Conservation (phyloP, 2,888 invertebrate species). For the Tineola bisselliella region DNA sequence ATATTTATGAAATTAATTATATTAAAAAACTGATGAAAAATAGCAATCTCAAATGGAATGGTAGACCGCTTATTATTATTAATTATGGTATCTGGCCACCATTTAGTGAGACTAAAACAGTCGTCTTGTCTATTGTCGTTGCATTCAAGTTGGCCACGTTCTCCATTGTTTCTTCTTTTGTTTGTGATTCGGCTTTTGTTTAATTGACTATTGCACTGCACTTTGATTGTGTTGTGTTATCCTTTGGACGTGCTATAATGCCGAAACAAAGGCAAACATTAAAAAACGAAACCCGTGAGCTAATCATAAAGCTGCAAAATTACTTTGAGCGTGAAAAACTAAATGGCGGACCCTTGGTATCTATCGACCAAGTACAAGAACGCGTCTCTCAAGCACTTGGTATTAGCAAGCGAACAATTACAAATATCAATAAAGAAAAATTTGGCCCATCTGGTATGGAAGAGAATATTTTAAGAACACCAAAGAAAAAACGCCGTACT, state of each 20-base stretch:
- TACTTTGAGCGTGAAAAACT: conserved; percentile 19
- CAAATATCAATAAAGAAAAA: conserved; percentile 18
- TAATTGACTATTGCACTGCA: too few relatives aligned
- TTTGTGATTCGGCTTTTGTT: too few relatives aligned
- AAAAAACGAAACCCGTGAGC: conserved; percentile 16
- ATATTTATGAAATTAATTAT: too few relatives aligned
- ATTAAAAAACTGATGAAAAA: too few relatives aligned
- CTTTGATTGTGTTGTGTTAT: too few relatives aligned
- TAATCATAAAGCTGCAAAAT: conserved; percentile 18
- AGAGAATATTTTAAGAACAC: conserved; percentile 14
- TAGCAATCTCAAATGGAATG: too few relatives aligned
- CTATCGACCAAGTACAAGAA: conserved; percentile 17
- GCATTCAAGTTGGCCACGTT: too few relatives aligned
- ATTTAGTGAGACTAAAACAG: too few relatives aligned
- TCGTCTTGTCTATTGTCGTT: too few relatives aligned
- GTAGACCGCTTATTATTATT: too few relatives aligned
- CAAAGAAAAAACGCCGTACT: conserved; percentile 14
- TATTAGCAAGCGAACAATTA: conserved; percentile 18
- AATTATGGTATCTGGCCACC: too few relatives aligned
- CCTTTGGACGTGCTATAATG: conserved; percentile 16
- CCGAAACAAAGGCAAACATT: conserved; percentile 17
- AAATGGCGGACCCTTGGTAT: conserved; percentile 21
- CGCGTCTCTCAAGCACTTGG: conserved; percentile 20
- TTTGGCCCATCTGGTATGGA: conserved; percentile 16
- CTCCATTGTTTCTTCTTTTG: too few relatives aligned